Conservation (phyloP, 53 echinoderm and acorn worm genomes). For the Holothuria scabra region DNA sequence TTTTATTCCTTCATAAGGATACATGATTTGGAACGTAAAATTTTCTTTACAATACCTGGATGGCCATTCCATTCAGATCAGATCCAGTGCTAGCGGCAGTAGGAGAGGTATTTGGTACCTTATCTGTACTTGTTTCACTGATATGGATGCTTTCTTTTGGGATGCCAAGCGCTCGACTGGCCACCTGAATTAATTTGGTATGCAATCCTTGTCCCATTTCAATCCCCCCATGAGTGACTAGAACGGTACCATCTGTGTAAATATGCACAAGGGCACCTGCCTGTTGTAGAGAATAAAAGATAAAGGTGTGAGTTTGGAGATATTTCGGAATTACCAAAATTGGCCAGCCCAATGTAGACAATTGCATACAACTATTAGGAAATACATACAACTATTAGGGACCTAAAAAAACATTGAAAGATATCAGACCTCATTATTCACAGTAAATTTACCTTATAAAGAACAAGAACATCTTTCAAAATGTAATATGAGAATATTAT, state of each 20-base stretch:
- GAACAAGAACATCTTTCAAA: too few species aligned
- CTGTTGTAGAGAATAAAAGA: slow-evolving; percentile 7
- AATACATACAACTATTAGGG: too few species aligned
- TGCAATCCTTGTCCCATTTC: slow-evolving; percentile 97
- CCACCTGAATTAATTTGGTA: slow-evolving; percentile 95
- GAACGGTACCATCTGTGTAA: slow-evolving; percentile 87
- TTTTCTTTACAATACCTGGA: slow-evolving; percentile 56
- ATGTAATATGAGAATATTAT: too few species aligned
- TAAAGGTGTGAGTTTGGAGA: too few species aligned
- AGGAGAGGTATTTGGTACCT: slow-evolving; percentile 80
- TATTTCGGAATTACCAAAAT: too few species aligned
- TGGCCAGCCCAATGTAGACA: too few species aligned
- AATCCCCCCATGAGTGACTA: slow-evolving; percentile 79
- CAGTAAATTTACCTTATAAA: too few species aligned
- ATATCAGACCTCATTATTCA: too few species aligned
- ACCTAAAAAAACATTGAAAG: too few species aligned
- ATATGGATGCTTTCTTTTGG: slow-evolving; percentile 71
- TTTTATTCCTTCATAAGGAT: neutral
- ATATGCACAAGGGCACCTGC: slow-evolving; percentile 87
- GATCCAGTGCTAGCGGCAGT: slow-evolving; percentile 77
- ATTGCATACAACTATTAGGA: too few species aligned
- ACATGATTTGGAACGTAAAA: neutral
- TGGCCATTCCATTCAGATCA: slow-evolving; percentile 86
- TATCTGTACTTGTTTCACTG: slow-evolving; percentile 79
- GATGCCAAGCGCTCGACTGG: slow-evolving; percentile 73